Conservation (phyloP, 1,140 invertebrate species). For the Microplitis demolitor region DNA sequence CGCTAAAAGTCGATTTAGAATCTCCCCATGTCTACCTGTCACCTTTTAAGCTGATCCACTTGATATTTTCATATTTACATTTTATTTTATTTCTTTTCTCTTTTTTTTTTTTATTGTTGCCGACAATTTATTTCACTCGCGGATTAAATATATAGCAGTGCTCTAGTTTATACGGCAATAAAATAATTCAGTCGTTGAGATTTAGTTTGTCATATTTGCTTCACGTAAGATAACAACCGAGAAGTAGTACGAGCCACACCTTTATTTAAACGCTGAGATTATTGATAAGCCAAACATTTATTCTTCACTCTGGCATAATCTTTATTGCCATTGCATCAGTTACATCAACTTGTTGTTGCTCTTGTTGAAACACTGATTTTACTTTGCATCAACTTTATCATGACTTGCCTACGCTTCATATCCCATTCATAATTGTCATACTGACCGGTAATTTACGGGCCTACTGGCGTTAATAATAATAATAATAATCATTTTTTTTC, state of each 20-base stretch:
- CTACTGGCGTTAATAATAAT: too few species aligned
- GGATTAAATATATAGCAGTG: too few species aligned
- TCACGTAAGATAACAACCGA: background rate
- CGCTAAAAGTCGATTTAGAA: slow-evolving; percentile 2
- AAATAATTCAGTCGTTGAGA: background rate
- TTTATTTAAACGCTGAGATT: slow-evolving; percentile 7
- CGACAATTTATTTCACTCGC: too few species aligned
- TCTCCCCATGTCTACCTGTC: background rate
- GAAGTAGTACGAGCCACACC: slow-evolving; percentile 5
- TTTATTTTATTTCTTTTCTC: background rate
- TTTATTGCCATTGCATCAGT: slow-evolving; percentile 14
- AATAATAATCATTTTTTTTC: too few species aligned
- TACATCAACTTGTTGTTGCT: background rate
- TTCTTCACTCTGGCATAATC: slow-evolving; percentile 2
- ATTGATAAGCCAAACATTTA: slow-evolving; percentile 6
- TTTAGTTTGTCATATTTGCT: background rate
- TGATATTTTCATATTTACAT: background rate
- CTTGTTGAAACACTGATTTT: slow-evolving; percentile 5
- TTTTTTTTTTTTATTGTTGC: background rate
- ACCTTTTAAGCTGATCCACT: background rate
- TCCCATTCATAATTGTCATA: too few species aligned
- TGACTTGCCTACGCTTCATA: too few species aligned
- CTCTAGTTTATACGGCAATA: too few species aligned
- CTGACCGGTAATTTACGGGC: too few species aligned
- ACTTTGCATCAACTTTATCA: background rate